phyloP scores from a whole-genome alignment of 2,888 invertebrate genomes.

The Leptarthrus brevirostris region DNA sequence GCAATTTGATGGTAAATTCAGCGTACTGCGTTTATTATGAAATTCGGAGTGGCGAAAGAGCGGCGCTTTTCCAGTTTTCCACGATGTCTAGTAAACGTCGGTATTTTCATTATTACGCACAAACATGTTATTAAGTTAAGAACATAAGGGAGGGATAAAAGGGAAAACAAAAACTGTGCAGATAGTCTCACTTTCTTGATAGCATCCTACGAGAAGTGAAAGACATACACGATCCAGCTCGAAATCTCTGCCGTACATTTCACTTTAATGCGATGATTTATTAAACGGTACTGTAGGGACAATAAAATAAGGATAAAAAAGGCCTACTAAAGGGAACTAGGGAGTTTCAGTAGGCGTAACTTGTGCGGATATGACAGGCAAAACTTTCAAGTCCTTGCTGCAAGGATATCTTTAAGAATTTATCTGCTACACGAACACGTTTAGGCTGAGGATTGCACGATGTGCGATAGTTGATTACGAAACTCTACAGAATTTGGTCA shows the following conservation, averaged over 20 bases:
- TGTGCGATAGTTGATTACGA: conserved; percentile 35
- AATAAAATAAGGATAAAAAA: conserved; percentile 47
- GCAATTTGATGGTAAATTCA: too few species aligned
- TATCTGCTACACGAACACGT: neutral
- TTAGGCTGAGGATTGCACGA: neutral
- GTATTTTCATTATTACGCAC: too few species aligned
- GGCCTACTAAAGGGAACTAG: conserved; percentile 30
- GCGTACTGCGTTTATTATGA: too few species aligned
- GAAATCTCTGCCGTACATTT: conserved; percentile 44
- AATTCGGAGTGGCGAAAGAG: too few species aligned
- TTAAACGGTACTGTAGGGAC: conserved; percentile 49
- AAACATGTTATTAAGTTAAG: neutral
- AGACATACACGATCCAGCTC: conserved; percentile 7
- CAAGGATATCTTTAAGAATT: conserved; percentile 26
- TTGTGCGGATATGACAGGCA: neutral
- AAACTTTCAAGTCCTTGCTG: conserved; percentile 11
- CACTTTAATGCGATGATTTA: conserved; percentile 50
- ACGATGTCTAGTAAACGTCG: too few species aligned
- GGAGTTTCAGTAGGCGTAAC: conserved; percentile 1
- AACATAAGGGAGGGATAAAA: conserved; percentile 26
- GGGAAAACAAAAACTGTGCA: conserved; percentile 14
- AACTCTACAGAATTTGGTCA: conserved; percentile 24
- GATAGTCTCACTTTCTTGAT: neutral
- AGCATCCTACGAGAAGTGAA: neutral
- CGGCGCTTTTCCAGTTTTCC: too few species aligned